Percentiles rank a stretch among this genome's conserved stretches.
Evolutionary conservation across 2,797 vertebrate species (phyloP).

Genomic region (Catharus ustulatus): DNA sequence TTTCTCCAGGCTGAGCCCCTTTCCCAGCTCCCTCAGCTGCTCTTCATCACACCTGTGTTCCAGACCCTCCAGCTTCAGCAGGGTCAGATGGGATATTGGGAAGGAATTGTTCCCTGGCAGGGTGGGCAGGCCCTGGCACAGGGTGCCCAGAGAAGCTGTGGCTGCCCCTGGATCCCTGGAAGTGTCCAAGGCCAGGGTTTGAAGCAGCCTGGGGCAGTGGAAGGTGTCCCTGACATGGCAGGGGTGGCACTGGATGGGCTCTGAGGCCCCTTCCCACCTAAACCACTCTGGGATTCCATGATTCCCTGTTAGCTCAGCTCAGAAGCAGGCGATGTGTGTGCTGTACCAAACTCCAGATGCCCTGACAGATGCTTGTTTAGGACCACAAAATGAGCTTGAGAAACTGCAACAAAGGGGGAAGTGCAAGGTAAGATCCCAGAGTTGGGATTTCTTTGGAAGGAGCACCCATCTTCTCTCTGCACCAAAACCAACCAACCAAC

Average conservation of each 20-base stretch:
- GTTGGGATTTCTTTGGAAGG: background rate
- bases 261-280: accelerated
- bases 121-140: too few relatives aligned
- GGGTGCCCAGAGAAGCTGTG: too few relatives aligned
- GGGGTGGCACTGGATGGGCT: accelerated
- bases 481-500: too few relatives aligned
- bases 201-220: background rate
- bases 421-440: background rate
- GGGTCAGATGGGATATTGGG: too few relatives aligned
- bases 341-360: background rate
- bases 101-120: too few relatives aligned
- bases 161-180: too few relatives aligned
- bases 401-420: background rate
- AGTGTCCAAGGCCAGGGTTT: too few relatives aligned
- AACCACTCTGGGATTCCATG: background rate
- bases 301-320: background rate
- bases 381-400: background rate
- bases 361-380: accelerated
- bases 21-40: too few relatives aligned
- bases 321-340: background rate
- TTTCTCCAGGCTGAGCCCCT: too few relatives aligned
- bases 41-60: too few relatives aligned
- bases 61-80: too few relatives aligned
- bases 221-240: background rate
- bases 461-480: background rate